Evolutionary conservation across 2,113 vertebrate genomes (phyloP).

Genomic region (Bucco capensis): DNA sequence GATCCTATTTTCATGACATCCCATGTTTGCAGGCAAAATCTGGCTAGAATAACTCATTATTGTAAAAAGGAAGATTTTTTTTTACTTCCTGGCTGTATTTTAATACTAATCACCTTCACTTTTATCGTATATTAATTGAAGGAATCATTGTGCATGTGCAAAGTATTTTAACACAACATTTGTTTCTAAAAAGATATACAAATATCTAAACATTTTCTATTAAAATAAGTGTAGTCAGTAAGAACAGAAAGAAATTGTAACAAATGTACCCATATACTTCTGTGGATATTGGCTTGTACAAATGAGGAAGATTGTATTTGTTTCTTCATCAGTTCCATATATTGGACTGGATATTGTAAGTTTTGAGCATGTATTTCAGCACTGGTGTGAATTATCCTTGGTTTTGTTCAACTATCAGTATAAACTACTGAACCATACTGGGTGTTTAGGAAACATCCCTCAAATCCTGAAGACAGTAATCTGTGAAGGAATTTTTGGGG

Average conservation of each 20-base stretch:
- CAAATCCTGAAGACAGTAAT: background rate
- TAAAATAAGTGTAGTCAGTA: background rate
- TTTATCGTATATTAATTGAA: background rate
- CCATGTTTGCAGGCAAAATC: background rate
- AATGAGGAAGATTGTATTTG: background rate
- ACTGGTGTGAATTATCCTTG: background rate
- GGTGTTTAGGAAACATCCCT: background rate
- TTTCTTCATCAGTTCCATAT: background rate
- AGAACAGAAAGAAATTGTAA: background rate
- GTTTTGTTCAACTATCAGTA: background rate
- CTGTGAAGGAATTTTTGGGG: background rate
- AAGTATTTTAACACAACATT: background rate
- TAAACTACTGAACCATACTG: background rate
- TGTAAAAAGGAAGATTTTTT: background rate
- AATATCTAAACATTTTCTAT: background rate
- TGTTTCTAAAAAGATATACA: background rate
- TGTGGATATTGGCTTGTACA: background rate
- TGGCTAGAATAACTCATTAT: background rate
- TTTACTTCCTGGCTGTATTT: background rate
- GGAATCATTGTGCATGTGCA: background rate
- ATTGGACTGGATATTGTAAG: background rate
- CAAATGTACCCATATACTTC: background rate
- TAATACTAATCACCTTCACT: background rate
- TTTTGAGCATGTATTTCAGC: background rate
- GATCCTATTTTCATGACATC: background rate